Base-by-base conservation (phyloP, 2,888 invertebrate species). In the Syritta pipiens region DNA sequence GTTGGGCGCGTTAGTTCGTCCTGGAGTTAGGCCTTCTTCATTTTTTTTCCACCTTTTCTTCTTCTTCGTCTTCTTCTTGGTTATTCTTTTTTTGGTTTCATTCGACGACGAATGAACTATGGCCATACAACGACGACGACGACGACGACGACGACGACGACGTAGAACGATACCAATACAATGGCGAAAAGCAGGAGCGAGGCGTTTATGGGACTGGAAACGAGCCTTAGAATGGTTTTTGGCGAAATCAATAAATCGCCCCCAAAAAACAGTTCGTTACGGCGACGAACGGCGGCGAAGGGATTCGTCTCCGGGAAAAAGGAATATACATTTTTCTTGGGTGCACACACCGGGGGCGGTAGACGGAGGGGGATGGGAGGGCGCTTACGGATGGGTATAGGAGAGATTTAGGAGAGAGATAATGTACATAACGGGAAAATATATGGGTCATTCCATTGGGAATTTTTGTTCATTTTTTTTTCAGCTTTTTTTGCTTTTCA, bases 391-490 rank as follows among this genome's bases (percentile, higher is more conserved):
- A 62, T 67, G 72, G 67, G 72, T 67, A 67, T 60, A 42, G 62
- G 49, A n/a, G 55, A 79, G 79, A 79, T 79, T 79, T 79, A 79
- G 79, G 79, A 74, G 79, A 79, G 79, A 79, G 74, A 79, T 79
- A 79, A 79, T 74, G 79, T 79, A 79, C 67, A 79, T 79, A 79
- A 79, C 81, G 81, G 63, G 57, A 71, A 81, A 72, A 83, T 83
- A 87, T 86, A 84, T 88, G 86, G 87, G 88, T 88, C 87, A 87
- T 85, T 87, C 87, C 86, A 87, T 81, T 86, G 87, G 86, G 88
- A 87, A 85, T 86, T 84, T 82, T 77, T 55, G 59, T 65, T 72
- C 55, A 37, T 32, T 53, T 67, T 55, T 53, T 37, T 48, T 24
- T 53, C 20, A 59, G 49, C 32, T 51, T 63, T 12, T 49, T 57